A percentile compares a stretch with the other conserved stretches of the same genome.
Evolutionary conservation across 1,140 invertebrate species (phyloP).

Genomic region (Drosophila ficusphila): DNA sequence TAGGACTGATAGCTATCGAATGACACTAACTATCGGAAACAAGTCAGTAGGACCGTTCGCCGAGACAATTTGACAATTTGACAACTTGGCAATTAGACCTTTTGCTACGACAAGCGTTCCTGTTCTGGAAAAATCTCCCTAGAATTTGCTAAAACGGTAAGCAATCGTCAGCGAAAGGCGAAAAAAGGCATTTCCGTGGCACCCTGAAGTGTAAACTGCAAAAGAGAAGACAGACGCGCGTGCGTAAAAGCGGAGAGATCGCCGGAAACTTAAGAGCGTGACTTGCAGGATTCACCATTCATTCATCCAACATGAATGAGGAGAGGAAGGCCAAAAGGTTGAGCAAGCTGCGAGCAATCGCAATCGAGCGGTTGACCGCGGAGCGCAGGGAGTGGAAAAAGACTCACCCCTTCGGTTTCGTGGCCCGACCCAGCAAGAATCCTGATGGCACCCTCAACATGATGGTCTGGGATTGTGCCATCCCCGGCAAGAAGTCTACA

Average conservation of each 20-base stretch:
- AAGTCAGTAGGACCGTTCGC: background rate
- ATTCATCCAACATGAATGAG: no score
- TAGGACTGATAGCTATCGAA: no score
- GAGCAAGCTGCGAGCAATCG: constrained; percentile 98
- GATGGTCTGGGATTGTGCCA: constrained; percentile 99
- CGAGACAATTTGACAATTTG: background rate
- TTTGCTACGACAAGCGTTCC: constrained; percentile 17
- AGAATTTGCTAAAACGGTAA: constrained; percentile 20
- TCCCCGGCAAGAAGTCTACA: constrained; percentile 99
- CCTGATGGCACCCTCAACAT: constrained; percentile 97
- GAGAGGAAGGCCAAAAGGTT: background rate
- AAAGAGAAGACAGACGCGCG: background rate
- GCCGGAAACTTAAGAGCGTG: no score
- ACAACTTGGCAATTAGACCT: no score
- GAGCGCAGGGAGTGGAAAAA: constrained; percentile 99
- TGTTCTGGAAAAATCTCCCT: constrained; percentile 38
- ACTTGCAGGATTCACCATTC: background rate
- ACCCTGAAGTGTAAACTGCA: background rate
- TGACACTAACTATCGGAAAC: background rate
- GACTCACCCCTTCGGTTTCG: constrained; percentile 97
- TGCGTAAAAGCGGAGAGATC: no score
- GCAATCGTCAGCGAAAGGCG: background rate
- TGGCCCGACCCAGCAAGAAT: constrained; percentile 93
- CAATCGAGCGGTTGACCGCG: constrained; percentile 96
- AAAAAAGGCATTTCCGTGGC: background rate